Percentiles rank a stretch among this genome's conserved stretches.
Conservation (phyloP, 2,888 invertebrate species). For the Athalia rosae region DNA sequence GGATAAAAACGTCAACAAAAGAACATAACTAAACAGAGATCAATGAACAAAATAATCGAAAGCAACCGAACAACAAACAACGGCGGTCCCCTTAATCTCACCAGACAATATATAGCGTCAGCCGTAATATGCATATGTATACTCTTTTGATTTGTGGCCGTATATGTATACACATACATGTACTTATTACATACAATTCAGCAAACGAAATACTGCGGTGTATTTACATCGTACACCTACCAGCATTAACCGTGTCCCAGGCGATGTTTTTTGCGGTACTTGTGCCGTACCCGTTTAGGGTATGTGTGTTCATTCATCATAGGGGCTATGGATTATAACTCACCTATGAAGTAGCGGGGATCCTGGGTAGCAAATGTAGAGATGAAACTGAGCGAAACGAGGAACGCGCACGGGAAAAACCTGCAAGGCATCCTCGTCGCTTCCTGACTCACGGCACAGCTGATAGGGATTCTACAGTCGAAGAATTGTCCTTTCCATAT, state of each 20-base stretch:
- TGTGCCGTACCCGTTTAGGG: no score
- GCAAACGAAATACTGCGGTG: not conserved
- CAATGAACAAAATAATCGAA: no score
- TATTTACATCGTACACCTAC: no score
- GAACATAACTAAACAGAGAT: not conserved
- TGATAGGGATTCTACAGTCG: constrained; percentile 30
- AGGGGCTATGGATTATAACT: constrained; percentile 50
- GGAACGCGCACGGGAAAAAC: constrained; percentile 57
- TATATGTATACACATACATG: not conserved
- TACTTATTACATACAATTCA: not conserved
- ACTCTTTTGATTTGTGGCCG: no score
- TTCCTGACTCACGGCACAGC: constrained; percentile 46
- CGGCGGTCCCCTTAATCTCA: no score
- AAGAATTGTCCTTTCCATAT: constrained; percentile 43
- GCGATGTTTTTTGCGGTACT: no score
- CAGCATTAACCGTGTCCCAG: no score
- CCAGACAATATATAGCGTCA: no score
- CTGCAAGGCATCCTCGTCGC: constrained; percentile 61
- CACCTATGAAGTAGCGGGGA: constrained; percentile 67
- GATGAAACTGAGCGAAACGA: constrained; percentile 60
- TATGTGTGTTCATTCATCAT: not conserved
- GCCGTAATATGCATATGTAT: no score
- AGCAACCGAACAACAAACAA: not conserved
- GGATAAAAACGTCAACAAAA: not conserved
- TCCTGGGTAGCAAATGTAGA: constrained; percentile 61